Evolutionary conservation across 2,888 invertebrate genomes (phyloP).

Genomic region (Mantis religiosa): DNA sequence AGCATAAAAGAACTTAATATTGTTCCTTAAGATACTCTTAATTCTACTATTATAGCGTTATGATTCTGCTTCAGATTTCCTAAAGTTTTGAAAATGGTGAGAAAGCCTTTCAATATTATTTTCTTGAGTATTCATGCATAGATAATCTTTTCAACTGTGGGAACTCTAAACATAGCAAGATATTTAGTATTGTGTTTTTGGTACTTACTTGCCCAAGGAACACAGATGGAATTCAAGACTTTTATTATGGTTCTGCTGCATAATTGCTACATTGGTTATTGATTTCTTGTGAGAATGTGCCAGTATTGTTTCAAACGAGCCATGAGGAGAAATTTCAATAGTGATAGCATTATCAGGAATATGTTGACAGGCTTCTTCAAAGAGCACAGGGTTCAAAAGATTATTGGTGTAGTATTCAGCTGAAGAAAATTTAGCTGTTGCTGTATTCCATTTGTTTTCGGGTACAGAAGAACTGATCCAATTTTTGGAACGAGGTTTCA

Average conservation of each 20-base stretch:
- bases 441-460: slow-evolving; percentile 64
- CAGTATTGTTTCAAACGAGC: slow-evolving; percentile 87
- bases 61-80: too few species aligned
- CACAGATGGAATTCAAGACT: slow-evolving; percentile 47
- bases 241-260: slow-evolving; percentile 51
- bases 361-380: slow-evolving; percentile 79
- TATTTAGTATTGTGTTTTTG: not conserved
- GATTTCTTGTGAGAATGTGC: slow-evolving; percentile 71
- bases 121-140: too few species aligned
- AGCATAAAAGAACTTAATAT: too few species aligned
- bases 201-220: slow-evolving; percentile 48
- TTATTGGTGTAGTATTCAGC: slow-evolving; percentile 96
- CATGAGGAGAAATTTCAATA: slow-evolving; percentile 92
- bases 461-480: slow-evolving; percentile 88
- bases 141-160: too few species aligned
- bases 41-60: too few species aligned
- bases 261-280: slow-evolving; percentile 71
- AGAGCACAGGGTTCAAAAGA: slow-evolving; percentile 85
- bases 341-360: slow-evolving; percentile 84
- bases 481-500: slow-evolving; percentile 62
- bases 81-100: too few species aligned
- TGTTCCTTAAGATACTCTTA: too few species aligned
- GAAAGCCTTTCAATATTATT: too few species aligned
- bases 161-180: too few species aligned
- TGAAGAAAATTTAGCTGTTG: slow-evolving; percentile 62